phyloP scores from a whole-genome alignment of 2,888 invertebrate genomes.

The Ecliptopera silaceata region DNA sequence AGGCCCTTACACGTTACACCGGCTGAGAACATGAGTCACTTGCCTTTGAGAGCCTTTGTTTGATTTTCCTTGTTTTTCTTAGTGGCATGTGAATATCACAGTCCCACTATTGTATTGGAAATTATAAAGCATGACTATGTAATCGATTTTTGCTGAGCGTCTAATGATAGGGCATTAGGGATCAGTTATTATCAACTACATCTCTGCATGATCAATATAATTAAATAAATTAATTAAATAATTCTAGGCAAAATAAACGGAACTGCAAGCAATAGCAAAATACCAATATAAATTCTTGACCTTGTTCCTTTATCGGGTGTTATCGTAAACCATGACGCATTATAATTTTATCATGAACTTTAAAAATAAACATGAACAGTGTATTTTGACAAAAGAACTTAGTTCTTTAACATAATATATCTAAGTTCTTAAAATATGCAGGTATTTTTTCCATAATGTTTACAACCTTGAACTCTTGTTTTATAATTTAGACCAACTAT shows the following conservation, averaged over 20 bases:
- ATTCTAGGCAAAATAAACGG: too few species aligned
- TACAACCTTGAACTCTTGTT: too few species aligned
- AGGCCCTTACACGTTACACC: too few species aligned
- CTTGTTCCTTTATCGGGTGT: background rate
- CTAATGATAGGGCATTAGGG: conserved; percentile 4
- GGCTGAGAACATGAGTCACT: conserved; percentile 25
- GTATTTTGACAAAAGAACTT: background rate
- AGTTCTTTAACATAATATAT: too few species aligned
- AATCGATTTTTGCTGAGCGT: conserved; percentile 29
- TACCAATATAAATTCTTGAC: background rate
- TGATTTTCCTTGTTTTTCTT: conserved; percentile 42
- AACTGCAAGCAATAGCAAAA: background rate
- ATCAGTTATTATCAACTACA: background rate
- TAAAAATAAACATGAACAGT: conserved; percentile 1
- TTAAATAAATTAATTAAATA: too few species aligned
- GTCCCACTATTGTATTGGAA: conserved; percentile 42
- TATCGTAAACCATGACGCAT: background rate
- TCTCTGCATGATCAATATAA: background rate
- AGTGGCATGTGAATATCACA: conserved; percentile 39
- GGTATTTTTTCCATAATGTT: too few species aligned
- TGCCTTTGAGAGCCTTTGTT: conserved; percentile 38
- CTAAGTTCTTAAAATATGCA: too few species aligned
- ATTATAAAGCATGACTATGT: conserved; percentile 26
- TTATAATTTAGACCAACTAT: too few species aligned
- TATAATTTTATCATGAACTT: background rate